Conservation (phyloP, 2,888 invertebrate species). For the Nemapogon koenigi region DNA sequence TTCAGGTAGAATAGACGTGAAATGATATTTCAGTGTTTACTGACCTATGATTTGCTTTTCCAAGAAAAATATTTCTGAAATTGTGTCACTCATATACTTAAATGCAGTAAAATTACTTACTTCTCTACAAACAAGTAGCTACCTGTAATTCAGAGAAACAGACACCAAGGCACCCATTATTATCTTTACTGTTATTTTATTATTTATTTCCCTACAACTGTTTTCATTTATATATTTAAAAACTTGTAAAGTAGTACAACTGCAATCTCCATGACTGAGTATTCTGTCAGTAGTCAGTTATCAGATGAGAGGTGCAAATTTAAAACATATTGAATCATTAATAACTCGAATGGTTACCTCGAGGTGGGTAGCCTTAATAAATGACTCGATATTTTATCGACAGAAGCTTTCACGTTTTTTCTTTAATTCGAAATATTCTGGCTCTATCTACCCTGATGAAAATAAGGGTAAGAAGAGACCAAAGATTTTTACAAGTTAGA, state of each 20-base stretch:
- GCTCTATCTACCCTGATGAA: no score
- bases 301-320: constrained; percentile 21
- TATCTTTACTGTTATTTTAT: not conserved
- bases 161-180: not conserved
- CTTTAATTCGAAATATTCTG: not conserved
- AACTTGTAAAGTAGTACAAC: not conserved
- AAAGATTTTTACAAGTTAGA: no score
- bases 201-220: not conserved
- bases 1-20: no score
- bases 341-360: constrained; percentile 15
- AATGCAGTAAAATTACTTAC: not conserved
- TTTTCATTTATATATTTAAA: not conserved
- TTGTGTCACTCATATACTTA: no score
- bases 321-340: constrained; percentile 28
- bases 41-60: no score
- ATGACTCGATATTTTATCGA: not conserved
- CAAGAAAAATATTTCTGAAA: no score
- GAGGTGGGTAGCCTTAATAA: constrained; percentile 2
- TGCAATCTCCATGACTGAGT: constrained; percentile 3
- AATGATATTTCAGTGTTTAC: no score
- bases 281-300: constrained; percentile 13
- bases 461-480: no score
- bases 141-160: not conserved
- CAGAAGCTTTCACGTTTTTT: not conserved
- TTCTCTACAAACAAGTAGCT: not conserved